Base-by-base conservation (phyloP, 2,888 invertebrate genomes). In the Eugnorisma glareosa region DNA sequence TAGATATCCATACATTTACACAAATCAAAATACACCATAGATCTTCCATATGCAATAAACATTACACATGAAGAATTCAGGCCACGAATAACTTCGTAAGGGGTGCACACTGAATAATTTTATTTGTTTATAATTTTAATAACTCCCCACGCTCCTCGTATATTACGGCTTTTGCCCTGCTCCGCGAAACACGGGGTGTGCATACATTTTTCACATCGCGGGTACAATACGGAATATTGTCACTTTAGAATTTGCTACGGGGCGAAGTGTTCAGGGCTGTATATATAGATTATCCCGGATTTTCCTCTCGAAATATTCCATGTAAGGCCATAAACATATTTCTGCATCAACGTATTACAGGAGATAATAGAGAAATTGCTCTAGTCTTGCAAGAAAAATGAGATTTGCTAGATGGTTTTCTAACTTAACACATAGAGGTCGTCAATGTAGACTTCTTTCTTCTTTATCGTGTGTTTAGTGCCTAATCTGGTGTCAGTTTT, bases 91-190 rank as follows among this genome's bases (percentile, higher is more conserved):
- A 81, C 76, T 86, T 86, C 88, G 89, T 90, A 89, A 90, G 91
- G 93, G 94, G 94, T 92, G 93, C 89, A 91, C 90, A 85, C 90
- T 92, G 95, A 95, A 95, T 95, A 95, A 95, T 95, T 95, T 95
- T 96, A 96, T 96, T 96, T 96, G 96, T 96, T 96, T 96, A 95
- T 96, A 96, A 96, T 96, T 96, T 96, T 96, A 96, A 96, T 96
- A 96, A 95, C 95, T 93, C 95, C 95, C 94, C 88, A 89, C 90
- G 89, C 92, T 89, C 92, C 90, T 82, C 91, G 89, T 92, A 92
- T 93, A 92, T 93, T 91, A 88, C 89, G 79, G 80, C 6, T 45
- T 79, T 24, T 48, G 40, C 64, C 15, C 68, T 28, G 75, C 63
- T 73, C 28, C 61, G 59, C 66, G 28, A n/a, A 70, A 80, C 84